These are phyloP conservation scores for Rhagophthalmus giganteus DNA, from an alignment of 2,888 invertebrate species.

Conservation along the genomic window DNA sequence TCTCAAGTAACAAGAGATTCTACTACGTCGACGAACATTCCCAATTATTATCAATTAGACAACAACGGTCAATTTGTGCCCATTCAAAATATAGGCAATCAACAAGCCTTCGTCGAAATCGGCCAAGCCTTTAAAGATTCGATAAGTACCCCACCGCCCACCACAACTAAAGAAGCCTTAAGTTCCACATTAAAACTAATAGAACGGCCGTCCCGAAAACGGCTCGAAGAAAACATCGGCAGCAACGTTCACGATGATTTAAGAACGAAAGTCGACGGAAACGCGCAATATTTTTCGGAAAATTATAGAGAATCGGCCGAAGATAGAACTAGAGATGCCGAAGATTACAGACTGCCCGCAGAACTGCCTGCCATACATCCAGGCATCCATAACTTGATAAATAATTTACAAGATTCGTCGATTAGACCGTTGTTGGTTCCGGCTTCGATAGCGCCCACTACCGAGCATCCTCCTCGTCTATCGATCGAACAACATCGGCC, in stretches of 20 bases:
- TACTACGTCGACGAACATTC: too few relatives aligned
- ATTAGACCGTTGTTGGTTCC: conserved; percentile 49
- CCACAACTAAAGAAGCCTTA: too few relatives aligned
- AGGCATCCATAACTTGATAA: conserved; percentile 63
- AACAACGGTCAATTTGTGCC: conserved; percentile 8
- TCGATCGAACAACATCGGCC: conserved; percentile 52
- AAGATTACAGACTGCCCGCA: conserved; percentile 58
- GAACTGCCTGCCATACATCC: conserved; percentile 62
- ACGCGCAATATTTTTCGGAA: too few relatives aligned
- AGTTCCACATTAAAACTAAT: too few relatives aligned
- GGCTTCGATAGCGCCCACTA: conserved; percentile 46
- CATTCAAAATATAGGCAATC: too few relatives aligned
- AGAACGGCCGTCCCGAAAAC: too few relatives aligned
- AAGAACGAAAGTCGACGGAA: not conserved
- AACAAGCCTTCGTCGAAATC: too few relatives aligned
- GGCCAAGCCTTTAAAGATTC: too few relatives aligned
- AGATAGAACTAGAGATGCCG: not conserved
- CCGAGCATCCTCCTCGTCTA: conserved; percentile 13
- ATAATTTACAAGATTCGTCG: conserved; percentile 62
- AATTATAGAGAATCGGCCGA: too few relatives aligned
- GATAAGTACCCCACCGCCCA: too few relatives aligned
- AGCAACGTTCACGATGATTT: not conserved
- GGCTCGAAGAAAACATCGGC: too few relatives aligned
- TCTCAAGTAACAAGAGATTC: too few relatives aligned
- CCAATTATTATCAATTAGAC: conserved; percentile 9